phyloP scores from a whole-genome alignment of 2,888 invertebrate species.

The Panopea generosa region DNA sequence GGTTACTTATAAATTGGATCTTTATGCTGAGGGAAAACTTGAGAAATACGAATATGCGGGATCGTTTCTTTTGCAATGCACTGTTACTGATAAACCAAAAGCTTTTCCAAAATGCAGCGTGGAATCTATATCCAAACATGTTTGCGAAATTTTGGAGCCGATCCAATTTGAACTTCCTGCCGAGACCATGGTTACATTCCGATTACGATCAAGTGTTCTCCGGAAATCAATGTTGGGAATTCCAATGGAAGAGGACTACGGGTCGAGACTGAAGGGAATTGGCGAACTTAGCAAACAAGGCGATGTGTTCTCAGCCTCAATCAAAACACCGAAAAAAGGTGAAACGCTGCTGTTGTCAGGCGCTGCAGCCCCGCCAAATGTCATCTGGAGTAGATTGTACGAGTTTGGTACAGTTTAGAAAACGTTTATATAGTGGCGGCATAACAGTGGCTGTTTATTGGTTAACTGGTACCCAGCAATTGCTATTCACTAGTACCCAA shows the following conservation, averaged over 20 bases:
- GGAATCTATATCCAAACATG: slow-evolving; percentile 56
- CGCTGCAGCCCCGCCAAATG: slow-evolving; percentile 58
- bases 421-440: too few relatives aligned
- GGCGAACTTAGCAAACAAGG: slow-evolving; percentile 50
- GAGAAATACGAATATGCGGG: slow-evolving; percentile 63
- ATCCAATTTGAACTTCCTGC: slow-evolving; percentile 52
- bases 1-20: slow-evolving; percentile 65
- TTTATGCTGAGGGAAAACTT: slow-evolving; percentile 57
- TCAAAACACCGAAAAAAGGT: slow-evolving; percentile 50
- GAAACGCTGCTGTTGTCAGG: slow-evolving; percentile 50
- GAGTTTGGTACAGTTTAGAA: slow-evolving; percentile 56
- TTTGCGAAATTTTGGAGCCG: slow-evolving; percentile 60
- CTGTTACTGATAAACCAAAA: slow-evolving; percentile 26
- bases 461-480: too few relatives aligned
- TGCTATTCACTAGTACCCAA: too few relatives aligned
- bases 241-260: slow-evolving; percentile 51
- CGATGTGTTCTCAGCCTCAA: slow-evolving; percentile 33
- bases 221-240: slow-evolving; percentile 55
- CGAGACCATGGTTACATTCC: slow-evolving; percentile 53
- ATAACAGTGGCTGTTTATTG: not conserved
- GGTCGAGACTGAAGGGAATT: slow-evolving; percentile 39
- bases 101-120: slow-evolving; percentile 63
- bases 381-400: slow-evolving; percentile 59
- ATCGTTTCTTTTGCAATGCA: slow-evolving; percentile 57
- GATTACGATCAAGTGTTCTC: slow-evolving; percentile 37